These are phyloP conservation scores for Pogonomyrmex barbatus DNA, from an alignment of 1,140 invertebrate genomes.

Conservation along the genomic window DNA sequence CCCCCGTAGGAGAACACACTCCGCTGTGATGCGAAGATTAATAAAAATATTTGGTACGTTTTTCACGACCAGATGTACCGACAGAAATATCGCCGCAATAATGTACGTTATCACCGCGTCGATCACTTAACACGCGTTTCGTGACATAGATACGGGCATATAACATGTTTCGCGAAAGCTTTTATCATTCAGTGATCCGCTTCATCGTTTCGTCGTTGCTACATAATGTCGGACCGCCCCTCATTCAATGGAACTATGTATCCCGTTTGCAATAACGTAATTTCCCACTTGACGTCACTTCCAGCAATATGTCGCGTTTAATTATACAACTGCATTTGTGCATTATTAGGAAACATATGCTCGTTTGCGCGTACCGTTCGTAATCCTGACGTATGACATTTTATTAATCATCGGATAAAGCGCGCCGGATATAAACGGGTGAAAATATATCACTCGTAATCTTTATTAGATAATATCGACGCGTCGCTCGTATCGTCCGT, in stretches of 20 bases:
- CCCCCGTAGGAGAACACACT: not conserved
- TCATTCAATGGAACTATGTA: constrained; percentile 47
- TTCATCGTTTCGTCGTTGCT: constrained; percentile 50
- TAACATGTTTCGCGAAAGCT: constrained; percentile 21
- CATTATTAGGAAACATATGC: constrained; percentile 49
- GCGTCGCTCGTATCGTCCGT: constrained; percentile 6
- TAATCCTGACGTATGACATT: constrained; percentile 63
- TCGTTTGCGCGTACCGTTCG: constrained; percentile 15
- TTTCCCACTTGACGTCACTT: constrained; percentile 55
- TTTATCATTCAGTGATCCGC: constrained; percentile 41
- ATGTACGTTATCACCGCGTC: constrained; percentile 16
- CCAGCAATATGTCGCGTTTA: constrained; percentile 47
- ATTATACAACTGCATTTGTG: constrained; percentile 54
- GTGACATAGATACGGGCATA: constrained; percentile 14
- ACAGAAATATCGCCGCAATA: constrained; percentile 7
- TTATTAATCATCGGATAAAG: constrained; percentile 57
- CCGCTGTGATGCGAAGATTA: not conserved
- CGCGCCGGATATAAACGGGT: constrained; percentile 40
- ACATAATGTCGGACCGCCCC: constrained; percentile 27
- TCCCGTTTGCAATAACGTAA: constrained; percentile 37
- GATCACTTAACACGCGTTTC: constrained; percentile 29
- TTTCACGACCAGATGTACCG: too few species aligned
- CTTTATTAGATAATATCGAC: constrained; percentile 55
- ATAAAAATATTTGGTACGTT: constrained; percentile 20
- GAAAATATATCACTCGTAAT: constrained; percentile 64